Base-by-base conservation (phyloP, 2,113 vertebrate species). In the Boulengerochromis microlepis region DNA sequence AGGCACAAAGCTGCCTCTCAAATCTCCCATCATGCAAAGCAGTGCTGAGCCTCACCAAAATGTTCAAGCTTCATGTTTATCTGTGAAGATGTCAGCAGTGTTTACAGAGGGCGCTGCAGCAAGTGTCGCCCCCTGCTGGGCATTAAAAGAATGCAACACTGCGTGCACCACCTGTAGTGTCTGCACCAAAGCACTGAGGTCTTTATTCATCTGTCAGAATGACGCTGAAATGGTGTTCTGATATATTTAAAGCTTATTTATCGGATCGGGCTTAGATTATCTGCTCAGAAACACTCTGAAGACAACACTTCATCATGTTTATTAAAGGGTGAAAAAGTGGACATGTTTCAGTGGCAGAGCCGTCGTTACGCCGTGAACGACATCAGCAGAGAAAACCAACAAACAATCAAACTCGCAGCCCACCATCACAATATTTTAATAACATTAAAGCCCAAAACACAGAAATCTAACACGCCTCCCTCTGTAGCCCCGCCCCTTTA, bases 191-290 rank as follows among this genome's bases (percentile, higher is more conserved):
- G 50, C 18, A 3, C 50, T 2, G 19, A 53, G 50, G 50, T n/a
- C 18, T 50, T 50, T 10, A 52, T 52, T 10, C 18, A 52, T 3
- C 18, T 52, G 50, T n/a, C 50, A 52, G 50, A n/a, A n/a, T 52
- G 50, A 52, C 5, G 19, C 18, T 52, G 19, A 5, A 5, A 10
- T 5, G 50, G 2, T 52, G 18, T 52, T 52, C 26, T 31, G 8
- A 18, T 6, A 61, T 31, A 0, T 61, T 31, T 31, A 59, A 18
- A 1, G 57, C 56, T 31, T 59, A 31, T 59, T 59, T 6, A 59
- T 2, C 0, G 5, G 26, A 31, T 18, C 15, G 2, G 0, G 57
- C 15, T 31, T 8, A 31, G 26, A 59, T 59, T 18, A 5, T 59
- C 15, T 18, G 15, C 26, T 6, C 57, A 59, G 18, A 52, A 59